phyloP scores from a whole-genome alignment of 1,140 invertebrate species.

The Nasonia giraulti region DNA sequence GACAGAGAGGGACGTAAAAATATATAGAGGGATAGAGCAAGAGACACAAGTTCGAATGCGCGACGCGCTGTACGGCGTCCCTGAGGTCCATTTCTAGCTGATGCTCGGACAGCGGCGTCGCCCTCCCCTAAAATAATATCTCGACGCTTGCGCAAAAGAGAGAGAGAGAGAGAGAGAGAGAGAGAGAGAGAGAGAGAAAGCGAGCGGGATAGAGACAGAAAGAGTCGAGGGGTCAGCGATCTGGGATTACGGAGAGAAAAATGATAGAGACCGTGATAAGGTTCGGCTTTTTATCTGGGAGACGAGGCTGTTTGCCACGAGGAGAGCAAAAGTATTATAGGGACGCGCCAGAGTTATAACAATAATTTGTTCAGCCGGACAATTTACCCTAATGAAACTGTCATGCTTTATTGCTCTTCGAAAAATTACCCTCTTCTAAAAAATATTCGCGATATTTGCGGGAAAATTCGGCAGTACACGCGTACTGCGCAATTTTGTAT shows the following conservation, averaged over 20 bases:
- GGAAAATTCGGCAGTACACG: too few relatives aligned
- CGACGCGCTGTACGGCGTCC: constrained; percentile 38
- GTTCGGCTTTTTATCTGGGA: constrained; percentile 28
- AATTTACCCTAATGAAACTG: not conserved
- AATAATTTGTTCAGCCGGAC: not conserved
- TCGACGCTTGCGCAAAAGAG: not conserved
- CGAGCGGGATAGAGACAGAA: not conserved
- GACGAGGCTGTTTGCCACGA: not conserved
- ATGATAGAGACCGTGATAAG: constrained; percentile 41
- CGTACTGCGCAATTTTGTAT: too few relatives aligned
- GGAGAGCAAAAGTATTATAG: not conserved
- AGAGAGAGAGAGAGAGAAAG: not conserved
- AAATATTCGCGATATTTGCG: too few relatives aligned
- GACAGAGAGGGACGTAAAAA: not conserved
- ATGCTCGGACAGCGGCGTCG: constrained; percentile 51
- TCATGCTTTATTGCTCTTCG: too few relatives aligned
- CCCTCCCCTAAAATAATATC: constrained; percentile 59
- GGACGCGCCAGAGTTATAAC: constrained; percentile 17
- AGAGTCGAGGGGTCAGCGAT: constrained; percentile 26
- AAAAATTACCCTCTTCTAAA: too few relatives aligned
- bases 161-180: not conserved
- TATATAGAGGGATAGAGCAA: constrained; percentile 20
- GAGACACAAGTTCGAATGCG: constrained; percentile 47
- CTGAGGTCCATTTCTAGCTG: constrained; percentile 56
- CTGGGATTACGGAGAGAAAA: constrained; percentile 43